These are phyloP conservation scores for Cheiracanthium punctorium DNA, from an alignment of 2,888 invertebrate species.

Conservation along the genomic window DNA sequence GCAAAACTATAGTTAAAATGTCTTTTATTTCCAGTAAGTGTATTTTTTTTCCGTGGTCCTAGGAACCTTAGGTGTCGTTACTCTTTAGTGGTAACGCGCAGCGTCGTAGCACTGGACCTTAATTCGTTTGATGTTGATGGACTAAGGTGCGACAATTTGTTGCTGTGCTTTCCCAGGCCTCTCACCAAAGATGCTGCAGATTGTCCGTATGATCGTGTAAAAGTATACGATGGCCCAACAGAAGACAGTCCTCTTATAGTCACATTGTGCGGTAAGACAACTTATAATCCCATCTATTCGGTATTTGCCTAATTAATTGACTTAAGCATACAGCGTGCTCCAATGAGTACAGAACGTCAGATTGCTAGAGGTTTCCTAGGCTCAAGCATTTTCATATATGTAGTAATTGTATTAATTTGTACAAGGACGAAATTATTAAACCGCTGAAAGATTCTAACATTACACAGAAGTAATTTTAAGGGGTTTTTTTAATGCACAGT, in stretches of 20 bases:
- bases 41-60: background rate
- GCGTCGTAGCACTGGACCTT: conserved; percentile 70
- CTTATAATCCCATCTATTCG: too few species aligned
- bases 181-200: conserved; percentile 85
- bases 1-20: background rate
- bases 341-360: too few species aligned
- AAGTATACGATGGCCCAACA: conserved; percentile 92
- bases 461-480: too few species aligned
- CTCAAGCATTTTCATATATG: too few species aligned
- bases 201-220: conserved; percentile 92
- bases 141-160: conserved; percentile 93
- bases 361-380: too few species aligned
- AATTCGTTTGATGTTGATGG: conserved; percentile 89
- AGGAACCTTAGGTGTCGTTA: conserved; percentile 90
- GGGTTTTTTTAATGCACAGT: too few species aligned
- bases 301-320: too few species aligned
- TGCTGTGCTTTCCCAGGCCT: conserved; percentile 94
- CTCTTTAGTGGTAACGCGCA: conserved; percentile 81
- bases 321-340: too few species aligned
- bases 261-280: conserved; percentile 82
- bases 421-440: too few species aligned
- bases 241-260: conserved; percentile 92
- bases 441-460: too few species aligned
- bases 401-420: too few species aligned
- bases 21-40: background rate